A percentile compares a stretch with the other conserved stretches of the same genome.
Conservation (phyloP, 2,113 vertebrate species). For the Gallinago undulata region DNA sequence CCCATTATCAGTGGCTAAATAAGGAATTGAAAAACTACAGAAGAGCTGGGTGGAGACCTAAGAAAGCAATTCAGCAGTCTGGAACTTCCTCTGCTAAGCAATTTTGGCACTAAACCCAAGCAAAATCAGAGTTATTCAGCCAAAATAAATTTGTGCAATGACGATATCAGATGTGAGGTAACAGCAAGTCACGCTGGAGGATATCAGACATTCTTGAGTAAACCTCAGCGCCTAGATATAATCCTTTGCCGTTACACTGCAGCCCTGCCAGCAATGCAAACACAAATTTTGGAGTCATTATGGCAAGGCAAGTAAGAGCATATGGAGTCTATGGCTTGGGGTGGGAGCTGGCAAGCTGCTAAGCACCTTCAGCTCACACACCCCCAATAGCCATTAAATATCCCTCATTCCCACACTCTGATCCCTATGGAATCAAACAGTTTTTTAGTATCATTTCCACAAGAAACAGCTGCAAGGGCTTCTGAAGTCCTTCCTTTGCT, state of each 20-base stretch:
- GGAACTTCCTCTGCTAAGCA: constrained; percentile 71
- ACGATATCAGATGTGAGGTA: constrained; percentile 70
- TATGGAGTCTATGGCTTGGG: not conserved
- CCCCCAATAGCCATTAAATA: not conserved
- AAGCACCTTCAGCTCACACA: not conserved
- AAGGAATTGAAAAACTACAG: constrained; percentile 62
- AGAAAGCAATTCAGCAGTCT: constrained; percentile 69
- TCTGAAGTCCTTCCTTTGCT: not conserved
- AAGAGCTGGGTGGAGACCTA: constrained; percentile 61
- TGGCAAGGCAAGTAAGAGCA: not conserved
- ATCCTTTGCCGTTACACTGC: constrained; percentile 2
- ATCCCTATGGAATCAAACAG: not conserved
- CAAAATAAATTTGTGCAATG: constrained; percentile 72
- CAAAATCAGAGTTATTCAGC: constrained; percentile 44
- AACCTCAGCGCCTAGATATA: constrained; percentile 44
- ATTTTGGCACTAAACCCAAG: constrained; percentile 64
- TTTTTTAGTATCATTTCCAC: not conserved
- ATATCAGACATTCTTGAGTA: constrained; percentile 66
- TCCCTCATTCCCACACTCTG: not conserved
- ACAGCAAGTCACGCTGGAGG: constrained; percentile 55
- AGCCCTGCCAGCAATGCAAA: constrained; percentile 46
- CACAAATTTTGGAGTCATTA: constrained; percentile 1
- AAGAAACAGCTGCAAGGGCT: not conserved
- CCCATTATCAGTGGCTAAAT: constrained; percentile 58
- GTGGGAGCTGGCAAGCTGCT: constrained; percentile 29